Conservation (phyloP, 2,888 invertebrate species). For the Polydrusus cervinus region DNA sequence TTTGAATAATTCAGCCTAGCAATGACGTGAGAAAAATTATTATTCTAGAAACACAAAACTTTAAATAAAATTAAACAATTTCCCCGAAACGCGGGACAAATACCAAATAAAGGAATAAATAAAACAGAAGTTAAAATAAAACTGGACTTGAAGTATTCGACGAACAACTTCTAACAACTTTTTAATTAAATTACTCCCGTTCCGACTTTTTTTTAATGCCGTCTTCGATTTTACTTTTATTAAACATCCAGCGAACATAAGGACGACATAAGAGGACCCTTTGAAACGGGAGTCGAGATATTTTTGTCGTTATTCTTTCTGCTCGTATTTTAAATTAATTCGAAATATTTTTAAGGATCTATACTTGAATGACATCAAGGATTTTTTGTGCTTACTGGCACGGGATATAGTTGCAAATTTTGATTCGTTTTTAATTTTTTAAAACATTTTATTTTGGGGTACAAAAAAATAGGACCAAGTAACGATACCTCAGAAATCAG, state of each 20-base stretch:
- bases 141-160: conserved; percentile 6
- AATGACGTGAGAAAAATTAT: too few species aligned
- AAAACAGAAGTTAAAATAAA: conserved; percentile 14
- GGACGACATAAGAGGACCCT: not conserved
- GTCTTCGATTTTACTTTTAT: conserved; percentile 4
- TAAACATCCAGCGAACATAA: not conserved
- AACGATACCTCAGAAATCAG: too few species aligned
- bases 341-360: not conserved
- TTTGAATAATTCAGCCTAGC: too few species aligned
- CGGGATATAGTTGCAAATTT: too few species aligned
- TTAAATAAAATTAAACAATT: conserved; percentile 5
- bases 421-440: too few species aligned
- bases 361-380: too few species aligned
- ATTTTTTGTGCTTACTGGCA: not conserved
- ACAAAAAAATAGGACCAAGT: too few species aligned
- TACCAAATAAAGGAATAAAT: conserved; percentile 7
- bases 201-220: conserved; percentile 10
- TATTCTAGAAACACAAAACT: not conserved
- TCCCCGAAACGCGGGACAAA: not conserved
- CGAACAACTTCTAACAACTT: conserved; percentile 21
- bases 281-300: not conserved
- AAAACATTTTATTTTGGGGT: too few species aligned
- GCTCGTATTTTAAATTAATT: conserved; percentile 1
- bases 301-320: not conserved
- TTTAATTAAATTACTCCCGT: conserved; percentile 24